Base-by-base conservation (phyloP, 2,113 vertebrate genomes). In the Crotalus tigris region DNA sequence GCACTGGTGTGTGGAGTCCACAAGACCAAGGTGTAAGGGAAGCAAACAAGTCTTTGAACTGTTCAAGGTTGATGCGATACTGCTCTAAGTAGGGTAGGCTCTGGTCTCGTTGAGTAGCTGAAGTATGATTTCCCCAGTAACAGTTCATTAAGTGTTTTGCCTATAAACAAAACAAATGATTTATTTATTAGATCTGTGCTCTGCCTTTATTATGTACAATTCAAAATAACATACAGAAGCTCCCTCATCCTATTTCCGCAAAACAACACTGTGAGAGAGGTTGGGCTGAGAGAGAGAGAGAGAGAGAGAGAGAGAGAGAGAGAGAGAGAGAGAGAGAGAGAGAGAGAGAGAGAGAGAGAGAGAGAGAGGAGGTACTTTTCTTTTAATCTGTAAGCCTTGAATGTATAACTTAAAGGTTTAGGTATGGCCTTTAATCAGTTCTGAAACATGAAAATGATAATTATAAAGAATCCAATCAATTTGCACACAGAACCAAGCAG, bases 1-100 rank as follows among this genome's bases (percentile, higher is more conserved):
- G 96, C 4, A 98, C 97, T 0, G 97, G 88, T 0, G 98, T 98
- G 85, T 99, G 99, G 0, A 97, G 81, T 0, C 98, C 98, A 6
- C 99, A 99, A 95, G 97, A 92, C 99, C 99, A 99, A 91, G 99
- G 98, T 0, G 98, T 98, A 33, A 99, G 96, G 0, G 97, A 96
- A 1, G 96, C 7, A 85, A 99, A 99, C 0, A 99, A 98, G 49
- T 99, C 98, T 64, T 85, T 95, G 96, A 99, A 99, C 97, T 99
- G 99, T 44, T 96, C 97, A 26, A 95, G 61, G 87, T 99, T 99
- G 0, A 99, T 99, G 93, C 99, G 98, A 91, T 99, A 99, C 97
- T 99, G 99, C 97, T 99, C 99, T 97, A 99, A 97, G 97, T 99
- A 99, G 0, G 99, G 99, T 54, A 99, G 95, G 93, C 98, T 99